Evolutionary conservation across 2,888 invertebrate genomes (phyloP).

Genomic region (Acanthoscelides obtectus): DNA sequence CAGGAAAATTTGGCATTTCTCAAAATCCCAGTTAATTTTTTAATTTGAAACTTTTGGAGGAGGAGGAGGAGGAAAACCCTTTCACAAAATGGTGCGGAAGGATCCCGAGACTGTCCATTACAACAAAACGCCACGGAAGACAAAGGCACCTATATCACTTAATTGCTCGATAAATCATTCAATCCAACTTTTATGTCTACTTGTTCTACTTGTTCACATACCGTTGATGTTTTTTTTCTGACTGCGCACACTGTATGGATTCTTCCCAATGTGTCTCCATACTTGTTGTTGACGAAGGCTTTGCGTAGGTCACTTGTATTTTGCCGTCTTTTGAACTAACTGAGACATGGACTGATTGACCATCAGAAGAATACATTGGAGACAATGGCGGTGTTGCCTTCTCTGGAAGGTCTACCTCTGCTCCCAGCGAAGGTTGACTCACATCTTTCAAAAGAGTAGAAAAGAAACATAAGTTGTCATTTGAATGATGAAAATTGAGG

Average conservation of each 20-base stretch:
- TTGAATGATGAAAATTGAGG: no score
- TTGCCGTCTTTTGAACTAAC: conserved; percentile 45
- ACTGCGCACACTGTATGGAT: conserved; percentile 46
- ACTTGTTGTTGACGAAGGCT: conserved; percentile 46
- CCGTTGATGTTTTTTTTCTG: conserved; percentile 36
- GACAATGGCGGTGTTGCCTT: conserved; percentile 57
- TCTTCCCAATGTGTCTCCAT: conserved; percentile 73
- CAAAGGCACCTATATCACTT: no score
- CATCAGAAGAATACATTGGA: conserved; percentile 58
- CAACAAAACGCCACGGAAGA: no score
- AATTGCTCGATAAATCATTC: no score
- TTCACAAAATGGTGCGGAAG: no score
- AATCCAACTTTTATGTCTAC: conserved; percentile 6
- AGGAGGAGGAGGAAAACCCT: no score
- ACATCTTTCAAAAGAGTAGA: conserved; percentile 51
- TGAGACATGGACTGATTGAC: conserved; percentile 48
- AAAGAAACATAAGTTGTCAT: conserved; percentile 16
- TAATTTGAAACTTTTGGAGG: no score
- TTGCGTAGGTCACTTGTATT: conserved; percentile 44
- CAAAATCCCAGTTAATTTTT: no score
- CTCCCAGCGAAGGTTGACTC: conserved; percentile 71
- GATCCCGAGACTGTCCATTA: no score
- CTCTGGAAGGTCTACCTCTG: conserved; percentile 58
- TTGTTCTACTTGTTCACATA: neutral
- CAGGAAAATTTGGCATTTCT: no score